Evolutionary conservation across 2,888 invertebrate species (phyloP).

Genomic region (Crossocerus cetratus): DNA sequence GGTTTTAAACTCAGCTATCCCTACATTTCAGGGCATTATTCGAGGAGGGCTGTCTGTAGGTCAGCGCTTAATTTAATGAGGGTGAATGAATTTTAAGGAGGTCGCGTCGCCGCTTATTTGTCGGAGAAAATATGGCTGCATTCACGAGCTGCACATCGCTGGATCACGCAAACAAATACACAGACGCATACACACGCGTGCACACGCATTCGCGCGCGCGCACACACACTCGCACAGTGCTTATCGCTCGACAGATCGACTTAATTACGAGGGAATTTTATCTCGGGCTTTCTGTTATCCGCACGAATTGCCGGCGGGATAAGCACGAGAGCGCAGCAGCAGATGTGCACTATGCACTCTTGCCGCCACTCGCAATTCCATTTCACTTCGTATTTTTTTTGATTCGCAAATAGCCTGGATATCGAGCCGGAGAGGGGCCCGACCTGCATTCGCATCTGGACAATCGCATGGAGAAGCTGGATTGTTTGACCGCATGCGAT

Average conservation of each 20-base stretch:
- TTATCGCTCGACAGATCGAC: constrained; percentile 15
- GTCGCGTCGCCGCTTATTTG: too few relatives aligned
- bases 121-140: too few relatives aligned
- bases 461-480: background rate
- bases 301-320: background rate
- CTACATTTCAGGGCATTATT: constrained; percentile 6
- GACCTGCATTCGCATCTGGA: background rate
- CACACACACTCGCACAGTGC: constrained; percentile 9
- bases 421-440: background rate
- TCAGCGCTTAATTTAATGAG: background rate
- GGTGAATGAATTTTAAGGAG: background rate
- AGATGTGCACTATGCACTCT: background rate
- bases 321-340: background rate
- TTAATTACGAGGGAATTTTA: constrained; percentile 32
- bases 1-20: constrained; percentile 27
- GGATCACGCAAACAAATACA: background rate
- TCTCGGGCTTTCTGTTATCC: constrained; percentile 14
- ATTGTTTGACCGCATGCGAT: constrained; percentile 29
- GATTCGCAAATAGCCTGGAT: background rate
- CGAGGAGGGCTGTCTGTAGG: too few relatives aligned
- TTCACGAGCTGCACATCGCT: constrained; percentile 1
- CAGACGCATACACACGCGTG: background rate
- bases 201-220: too few relatives aligned
- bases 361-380: constrained; percentile 10
- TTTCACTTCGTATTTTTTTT: constrained; percentile 3